These are phyloP conservation scores for Zenarchopterus dispar DNA, from an alignment of 2,797 vertebrate species.

Conservation along the genomic window DNA sequence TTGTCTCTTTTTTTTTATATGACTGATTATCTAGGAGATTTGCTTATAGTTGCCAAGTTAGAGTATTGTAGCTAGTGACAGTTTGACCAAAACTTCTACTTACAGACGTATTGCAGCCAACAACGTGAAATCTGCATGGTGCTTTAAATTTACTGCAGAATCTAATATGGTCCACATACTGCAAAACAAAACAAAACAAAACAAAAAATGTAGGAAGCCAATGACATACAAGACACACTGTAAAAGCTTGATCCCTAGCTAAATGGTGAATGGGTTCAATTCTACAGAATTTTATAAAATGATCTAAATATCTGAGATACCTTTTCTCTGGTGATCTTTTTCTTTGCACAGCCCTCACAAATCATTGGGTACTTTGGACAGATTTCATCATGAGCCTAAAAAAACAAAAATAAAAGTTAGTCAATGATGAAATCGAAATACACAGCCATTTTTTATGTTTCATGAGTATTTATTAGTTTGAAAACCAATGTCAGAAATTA, in stretches of 20 bases:
- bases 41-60: too few relatives aligned
- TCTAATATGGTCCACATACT: slow-evolving; percentile 96
- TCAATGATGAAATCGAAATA: background rate
- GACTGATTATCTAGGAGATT: too few relatives aligned
- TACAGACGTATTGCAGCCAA: slow-evolving; percentile 93
- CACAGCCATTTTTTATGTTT: too few relatives aligned
- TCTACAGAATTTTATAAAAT: slow-evolving; percentile 32
- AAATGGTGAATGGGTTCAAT: slow-evolving; percentile 57
- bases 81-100: slow-evolving; percentile 77
- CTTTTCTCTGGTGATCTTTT: slow-evolving; percentile 93
- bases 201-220: slow-evolving; percentile 57
- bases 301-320: slow-evolving; percentile 68
- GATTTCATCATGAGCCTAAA: slow-evolving; percentile 91
- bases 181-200: slow-evolving; percentile 47
- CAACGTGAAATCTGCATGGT: slow-evolving; percentile 90
- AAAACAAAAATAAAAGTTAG: slow-evolving; percentile 24
- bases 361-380: slow-evolving; percentile 95
- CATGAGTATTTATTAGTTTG: too few relatives aligned
- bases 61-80: slow-evolving; percentile 30
- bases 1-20: too few relatives aligned
- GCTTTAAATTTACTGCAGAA: slow-evolving; percentile 90
- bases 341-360: slow-evolving; percentile 93
- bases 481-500: background rate
- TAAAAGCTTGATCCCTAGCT: slow-evolving; percentile 38
- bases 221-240: slow-evolving; percentile 52